These are phyloP conservation scores for Pollenia angustigena DNA, from an alignment of 2,888 invertebrate genomes.

Conservation along the genomic window DNA sequence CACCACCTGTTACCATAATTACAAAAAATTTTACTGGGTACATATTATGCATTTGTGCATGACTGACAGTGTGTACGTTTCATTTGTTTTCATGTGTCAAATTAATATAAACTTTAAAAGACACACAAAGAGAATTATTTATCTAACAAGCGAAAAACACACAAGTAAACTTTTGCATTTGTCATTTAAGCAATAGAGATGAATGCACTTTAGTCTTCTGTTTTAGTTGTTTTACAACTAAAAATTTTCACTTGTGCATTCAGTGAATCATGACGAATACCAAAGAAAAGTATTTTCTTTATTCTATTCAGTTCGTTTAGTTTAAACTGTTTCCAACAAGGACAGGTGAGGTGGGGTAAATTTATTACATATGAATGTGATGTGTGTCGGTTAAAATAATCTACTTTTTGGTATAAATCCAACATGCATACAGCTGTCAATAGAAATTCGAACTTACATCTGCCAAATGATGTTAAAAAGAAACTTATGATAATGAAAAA, in stretches of 20 bases:
- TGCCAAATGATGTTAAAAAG: neutral
- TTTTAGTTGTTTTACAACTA: neutral
- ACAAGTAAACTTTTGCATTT: conserved; percentile 34
- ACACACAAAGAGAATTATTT: conserved; percentile 16
- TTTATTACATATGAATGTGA: neutral
- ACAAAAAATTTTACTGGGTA: too few relatives aligned
- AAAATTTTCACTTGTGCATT: conserved; percentile 45
- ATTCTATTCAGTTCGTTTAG: neutral
- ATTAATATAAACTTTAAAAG: conserved; percentile 42
- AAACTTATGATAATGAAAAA: neutral
- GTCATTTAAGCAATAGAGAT: conserved; percentile 19
- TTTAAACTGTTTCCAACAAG: conserved; percentile 2
- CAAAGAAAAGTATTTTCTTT: conserved; percentile 18
- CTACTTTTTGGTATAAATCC: neutral
- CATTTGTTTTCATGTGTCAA: conserved; percentile 50
- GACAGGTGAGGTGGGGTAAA: neutral
- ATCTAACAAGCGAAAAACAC: conserved; percentile 29
- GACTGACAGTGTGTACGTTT: conserved; percentile 17
- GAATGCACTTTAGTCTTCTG: conserved; percentile 20
- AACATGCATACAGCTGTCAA: neutral
- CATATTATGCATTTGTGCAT: neutral
- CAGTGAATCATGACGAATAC: conserved; percentile 46
- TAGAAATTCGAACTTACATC: neutral
- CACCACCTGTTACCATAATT: too few relatives aligned
- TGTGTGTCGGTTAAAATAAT: conserved; percentile 11